A percentile compares a stretch with the other conserved stretches of the same genome.
Evolutionary conservation across 2,113 vertebrate species (phyloP).

Genomic region (Pluvialis apricaria): DNA sequence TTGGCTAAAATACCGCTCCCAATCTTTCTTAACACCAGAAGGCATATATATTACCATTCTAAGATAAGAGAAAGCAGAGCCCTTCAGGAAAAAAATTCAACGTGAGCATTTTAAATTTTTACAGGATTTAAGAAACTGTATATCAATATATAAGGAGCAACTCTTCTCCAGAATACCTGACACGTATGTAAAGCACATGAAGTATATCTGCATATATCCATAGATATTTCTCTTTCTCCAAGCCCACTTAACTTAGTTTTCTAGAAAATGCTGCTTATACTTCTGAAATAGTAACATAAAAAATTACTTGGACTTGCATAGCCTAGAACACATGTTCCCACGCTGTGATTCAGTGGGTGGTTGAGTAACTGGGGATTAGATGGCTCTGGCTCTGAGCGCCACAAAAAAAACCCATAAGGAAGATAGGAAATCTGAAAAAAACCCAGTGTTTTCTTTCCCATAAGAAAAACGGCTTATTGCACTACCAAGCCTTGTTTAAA

Average conservation of each 20-base stretch:
- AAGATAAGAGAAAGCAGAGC: not conserved
- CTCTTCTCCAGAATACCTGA: not conserved
- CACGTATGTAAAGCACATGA: not conserved
- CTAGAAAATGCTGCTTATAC: not conserved
- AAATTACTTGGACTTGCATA: not conserved
- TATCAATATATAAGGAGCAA: not conserved
- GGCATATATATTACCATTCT: not conserved
- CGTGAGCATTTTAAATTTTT: not conserved
- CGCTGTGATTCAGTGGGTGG: not conserved
- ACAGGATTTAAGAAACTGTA: not conserved
- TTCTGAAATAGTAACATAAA: not conserved
- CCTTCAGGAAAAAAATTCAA: not conserved
- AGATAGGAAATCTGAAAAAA: not conserved
- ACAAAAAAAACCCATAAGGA: not conserved
- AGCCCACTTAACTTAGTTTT: not conserved
- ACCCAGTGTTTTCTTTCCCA: not conserved
- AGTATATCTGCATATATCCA: not conserved
- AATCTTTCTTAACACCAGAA: not conserved
- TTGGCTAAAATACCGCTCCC: not conserved
- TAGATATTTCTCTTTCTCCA: not conserved
- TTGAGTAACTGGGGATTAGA: not conserved
- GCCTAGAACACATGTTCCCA: not conserved
- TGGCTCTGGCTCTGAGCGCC: not conserved
- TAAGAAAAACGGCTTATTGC: not conserved
- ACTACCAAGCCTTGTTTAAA: not conserved